Evolutionary conservation across 1,140 invertebrate species (phyloP), one percentile per base, ranked within the genome.

Genomic region (Glomeris maerens): DNA sequence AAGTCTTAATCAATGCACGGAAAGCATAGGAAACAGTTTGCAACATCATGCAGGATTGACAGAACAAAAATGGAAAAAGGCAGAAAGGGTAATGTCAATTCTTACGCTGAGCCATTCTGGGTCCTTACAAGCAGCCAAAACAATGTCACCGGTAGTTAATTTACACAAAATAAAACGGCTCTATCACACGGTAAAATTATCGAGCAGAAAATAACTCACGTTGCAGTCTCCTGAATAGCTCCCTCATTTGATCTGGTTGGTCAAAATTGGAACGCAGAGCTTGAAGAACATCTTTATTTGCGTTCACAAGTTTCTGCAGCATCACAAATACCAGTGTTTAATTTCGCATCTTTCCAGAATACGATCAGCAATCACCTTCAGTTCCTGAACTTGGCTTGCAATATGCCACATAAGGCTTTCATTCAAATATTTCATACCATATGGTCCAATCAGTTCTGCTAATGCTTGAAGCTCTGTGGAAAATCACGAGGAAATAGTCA

Each of bases 401-500:
- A 97, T 92, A 60, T 97, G 93, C 85, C 91, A 93, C 86, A 97
- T 96, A 2, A 99, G 67, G 22, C 86, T 90, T 71, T 98, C 95
- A 65, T 88, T 93, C 2, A 98, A 68, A 62, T 91, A 80, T 64
- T 96, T 96, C 80, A 99, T 95, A 1, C 95, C 95, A 69, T 98
- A 98, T 0, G 95, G 95, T 0, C 94, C 94, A 59, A 98, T 92
- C 2, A 99, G 71, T 70, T 98, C 94, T n/a, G 91, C 90, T 26
- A 99, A 69, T 10, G 92, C 84, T 56, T 92, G 72, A n/a, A 99
- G 66, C 66, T 99, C 95, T 71, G 52, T 17, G 10, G 23, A 1
- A 2, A n/a, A 49, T 31, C 20, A 31, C 46, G 23, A 23, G 17
- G n/a, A n/a, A n/a, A n/a, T n/a, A n/a, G n/a, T n/a, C n/a, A n/a